Evolutionary conservation across 2,888 invertebrate genomes (phyloP).

Genomic region (Hecatera dysodea): DNA sequence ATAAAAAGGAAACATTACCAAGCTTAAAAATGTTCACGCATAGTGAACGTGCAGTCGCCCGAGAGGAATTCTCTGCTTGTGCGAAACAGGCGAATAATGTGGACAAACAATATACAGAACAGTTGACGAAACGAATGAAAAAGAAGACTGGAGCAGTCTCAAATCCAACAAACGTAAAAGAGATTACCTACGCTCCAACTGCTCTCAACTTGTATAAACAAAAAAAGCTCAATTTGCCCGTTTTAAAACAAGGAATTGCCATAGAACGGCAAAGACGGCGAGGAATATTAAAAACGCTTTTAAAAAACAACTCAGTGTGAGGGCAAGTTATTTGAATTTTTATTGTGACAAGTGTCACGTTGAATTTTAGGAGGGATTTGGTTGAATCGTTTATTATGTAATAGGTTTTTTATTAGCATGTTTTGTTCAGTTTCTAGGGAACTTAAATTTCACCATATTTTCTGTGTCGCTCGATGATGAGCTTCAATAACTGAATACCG

Average conservation of each 20-base stretch:
- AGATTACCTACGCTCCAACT: slow-evolving; percentile 89
- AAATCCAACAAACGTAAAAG: slow-evolving; percentile 89
- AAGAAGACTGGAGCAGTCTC: slow-evolving; percentile 81
- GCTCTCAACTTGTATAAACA: slow-evolving; percentile 89
- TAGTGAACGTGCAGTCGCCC: slow-evolving; percentile 81
- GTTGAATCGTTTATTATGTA: slow-evolving; percentile 24
- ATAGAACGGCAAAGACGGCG: slow-evolving; percentile 85
- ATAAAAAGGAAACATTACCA: slow-evolving; percentile 74
- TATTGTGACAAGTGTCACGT: slow-evolving; percentile 76
- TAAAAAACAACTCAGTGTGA: slow-evolving; percentile 83
- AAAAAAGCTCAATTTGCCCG: slow-evolving; percentile 87
- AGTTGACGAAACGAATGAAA: slow-evolving; percentile 86
- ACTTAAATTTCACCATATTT: not conserved
- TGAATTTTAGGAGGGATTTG: slow-evolving; percentile 35
- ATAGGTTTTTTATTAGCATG: slow-evolving; percentile 10
- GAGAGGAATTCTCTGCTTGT: slow-evolving; percentile 77
- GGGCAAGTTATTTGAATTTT: slow-evolving; percentile 85
- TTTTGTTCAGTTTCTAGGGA: not conserved
- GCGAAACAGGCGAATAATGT: slow-evolving; percentile 77
- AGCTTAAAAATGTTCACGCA: slow-evolving; percentile 88
- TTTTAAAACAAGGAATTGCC: slow-evolving; percentile 88
- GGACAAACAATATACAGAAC: slow-evolving; percentile 84
- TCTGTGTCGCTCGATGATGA: not conserved
- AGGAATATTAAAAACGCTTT: slow-evolving; percentile 90
- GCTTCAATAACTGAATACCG: too few species aligned